These are phyloP conservation scores for Drosophila jambulina DNA, from an alignment of 1,140 invertebrate species.

Conservation along the genomic window DNA sequence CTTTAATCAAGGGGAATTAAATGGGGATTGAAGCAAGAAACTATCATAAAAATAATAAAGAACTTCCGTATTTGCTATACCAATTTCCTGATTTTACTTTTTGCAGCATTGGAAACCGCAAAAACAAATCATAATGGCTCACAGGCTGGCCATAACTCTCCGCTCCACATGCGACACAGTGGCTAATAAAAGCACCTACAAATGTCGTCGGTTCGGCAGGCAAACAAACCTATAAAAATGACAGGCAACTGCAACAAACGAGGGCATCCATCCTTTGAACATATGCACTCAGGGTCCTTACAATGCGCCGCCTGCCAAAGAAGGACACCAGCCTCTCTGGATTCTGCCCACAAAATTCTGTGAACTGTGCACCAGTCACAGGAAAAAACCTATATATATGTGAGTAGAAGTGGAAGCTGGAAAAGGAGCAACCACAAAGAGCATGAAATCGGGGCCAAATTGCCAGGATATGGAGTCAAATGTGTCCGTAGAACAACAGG, in stretches of 20 bases:
- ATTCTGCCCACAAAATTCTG: slow-evolving; percentile 63
- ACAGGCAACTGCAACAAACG: slow-evolving; percentile 81
- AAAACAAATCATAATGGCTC: slow-evolving; percentile 79
- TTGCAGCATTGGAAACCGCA: slow-evolving; percentile 23
- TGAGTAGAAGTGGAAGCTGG: not conserved
- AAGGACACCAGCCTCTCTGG: slow-evolving; percentile 54
- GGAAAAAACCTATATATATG: slow-evolving; percentile 8
- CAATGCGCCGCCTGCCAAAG: slow-evolving; percentile 43
- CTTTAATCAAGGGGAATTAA: slow-evolving; percentile 12
- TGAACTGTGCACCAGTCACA: slow-evolving; percentile 57
- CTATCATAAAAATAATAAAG: not conserved
- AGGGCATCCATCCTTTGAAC: slow-evolving; percentile 61
- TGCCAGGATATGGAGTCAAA: slow-evolving; percentile 69
- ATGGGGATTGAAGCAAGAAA: not conserved
- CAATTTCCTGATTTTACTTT: not conserved
- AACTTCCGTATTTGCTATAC: not conserved
- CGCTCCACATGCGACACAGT: slow-evolving; percentile 59
- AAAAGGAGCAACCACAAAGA: slow-evolving; percentile 35
- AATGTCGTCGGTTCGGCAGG: slow-evolving; percentile 55
- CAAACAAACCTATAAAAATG: slow-evolving; percentile 82
- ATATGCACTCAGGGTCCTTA: slow-evolving; percentile 14
- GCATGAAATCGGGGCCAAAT: slow-evolving; percentile 64
- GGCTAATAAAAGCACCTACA: slow-evolving; percentile 68
- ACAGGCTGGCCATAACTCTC: slow-evolving; percentile 69
- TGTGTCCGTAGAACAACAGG: slow-evolving; percentile 66